Evolutionary conservation across 2,113 vertebrate species (phyloP), one percentile per base, ranked within the genome.

Genomic region (Dasyornis broadbenti): DNA sequence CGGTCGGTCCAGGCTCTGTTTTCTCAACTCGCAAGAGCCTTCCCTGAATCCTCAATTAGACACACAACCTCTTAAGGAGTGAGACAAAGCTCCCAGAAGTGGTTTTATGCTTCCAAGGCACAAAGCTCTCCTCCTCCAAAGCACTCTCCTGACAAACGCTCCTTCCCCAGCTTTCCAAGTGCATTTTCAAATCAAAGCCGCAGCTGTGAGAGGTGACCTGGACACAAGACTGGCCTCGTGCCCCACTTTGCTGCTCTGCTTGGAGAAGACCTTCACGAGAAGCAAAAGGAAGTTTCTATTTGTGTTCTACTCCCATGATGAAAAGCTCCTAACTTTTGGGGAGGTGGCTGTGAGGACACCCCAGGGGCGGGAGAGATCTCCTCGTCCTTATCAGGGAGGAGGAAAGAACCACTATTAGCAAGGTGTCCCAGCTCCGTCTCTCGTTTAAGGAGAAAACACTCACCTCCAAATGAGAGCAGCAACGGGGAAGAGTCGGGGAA

Each of bases 11-110:
- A 24, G 60, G 66, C 24, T 86, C 52, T 82, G 11, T 84, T 89
- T 87, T 84, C 69, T 65, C 61, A 82, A 14, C 39, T 14, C 21
- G 13, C n/a, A 27, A 33, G 82, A 91, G 44, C 10, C 64, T 92
- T 71, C 1, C 1, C 50, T 85, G 89, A 92, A 87, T 87, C 86
- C 33, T 87, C 87, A 72, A 2, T 85, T 80, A 94, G 59, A 49
- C 42, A 91, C 28, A 85, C 85, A 92, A 42, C 70, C 86, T 91
- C 86, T 80, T 85, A 35, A 79, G 65, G 45, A 90, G 57, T 8
- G 53, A 95, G 75, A 60, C 45, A 76, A 87, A 87, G 86, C 84
- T 92, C 65, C 65, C 86, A 89, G 70, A 76, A 90, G 28, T 69
- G 81, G 16, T 61, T 96, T 92, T 80, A 72, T 37, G 42, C 54